Conservation (phyloP, 2,888 invertebrate genomes). For the Hirudinaria manillensis region DNA sequence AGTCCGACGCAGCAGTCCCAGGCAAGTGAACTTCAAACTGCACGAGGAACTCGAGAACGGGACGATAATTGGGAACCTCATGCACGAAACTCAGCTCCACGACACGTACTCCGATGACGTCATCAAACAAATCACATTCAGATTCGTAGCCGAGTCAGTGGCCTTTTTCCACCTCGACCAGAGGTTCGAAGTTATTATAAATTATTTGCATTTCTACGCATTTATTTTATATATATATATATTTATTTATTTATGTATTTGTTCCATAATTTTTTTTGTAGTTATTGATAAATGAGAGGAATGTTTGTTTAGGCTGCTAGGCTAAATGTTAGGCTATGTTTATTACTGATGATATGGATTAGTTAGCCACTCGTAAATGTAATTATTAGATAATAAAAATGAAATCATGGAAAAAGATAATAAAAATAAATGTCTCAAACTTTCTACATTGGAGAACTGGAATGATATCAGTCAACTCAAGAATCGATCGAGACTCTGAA, state of each 20-base stretch:
- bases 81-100: conserved; percentile 21
- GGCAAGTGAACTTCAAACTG: conserved; percentile 19
- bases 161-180: background rate
- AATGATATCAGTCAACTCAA: conserved; percentile 30
- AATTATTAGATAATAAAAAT: no score
- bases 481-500: conserved; percentile 36
- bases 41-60: conserved; percentile 27
- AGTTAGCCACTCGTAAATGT: no score
- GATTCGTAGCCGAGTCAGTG: conserved; percentile 21
- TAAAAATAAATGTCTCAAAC: background rate
- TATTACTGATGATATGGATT: no score
- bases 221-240: no score
- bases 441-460: conserved; percentile 26
- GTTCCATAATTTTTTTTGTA: no score
- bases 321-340: no score
- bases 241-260: no score
- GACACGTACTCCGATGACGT: conserved; percentile 21
- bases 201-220: no score
- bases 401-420: no score
- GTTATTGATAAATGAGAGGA: no score
- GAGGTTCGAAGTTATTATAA: background rate
- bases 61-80: conserved; percentile 29
- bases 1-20: background rate
- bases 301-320: no score
- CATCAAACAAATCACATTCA: conserved; percentile 27